Evolutionary conservation across 2,888 invertebrate genomes (phyloP).

Genomic region (Lottia gigantea): DNA sequence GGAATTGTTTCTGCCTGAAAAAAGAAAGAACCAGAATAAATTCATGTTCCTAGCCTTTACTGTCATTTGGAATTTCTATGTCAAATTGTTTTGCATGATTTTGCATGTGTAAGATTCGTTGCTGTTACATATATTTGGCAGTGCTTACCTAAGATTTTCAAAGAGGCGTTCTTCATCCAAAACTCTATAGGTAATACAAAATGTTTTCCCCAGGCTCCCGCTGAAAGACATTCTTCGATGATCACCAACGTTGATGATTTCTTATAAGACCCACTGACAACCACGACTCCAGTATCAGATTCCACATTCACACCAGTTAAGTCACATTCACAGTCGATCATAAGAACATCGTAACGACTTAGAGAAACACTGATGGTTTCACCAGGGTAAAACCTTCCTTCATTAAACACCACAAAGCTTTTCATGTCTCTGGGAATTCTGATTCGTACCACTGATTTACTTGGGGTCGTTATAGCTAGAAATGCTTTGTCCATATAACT

Average conservation of each 20-base stretch:
- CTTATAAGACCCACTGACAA: neutral
- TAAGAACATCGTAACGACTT: neutral
- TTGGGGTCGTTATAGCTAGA: neutral
- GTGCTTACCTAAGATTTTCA: neutral
- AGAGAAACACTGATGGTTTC: neutral
- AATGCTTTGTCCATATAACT: neutral
- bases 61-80: no score
- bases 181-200: neutral
- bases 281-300: neutral
- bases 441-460: neutral
- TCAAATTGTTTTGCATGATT: no score
- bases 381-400: neutral
- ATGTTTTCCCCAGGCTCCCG: neutral
- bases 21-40: no score
- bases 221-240: neutral
- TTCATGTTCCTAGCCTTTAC: no score
- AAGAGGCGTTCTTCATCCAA: neutral
- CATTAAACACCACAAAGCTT: neutral
- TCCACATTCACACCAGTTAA: neutral
- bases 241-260: neutral
- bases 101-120: no score
- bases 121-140: no score
- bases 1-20: neutral
- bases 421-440: neutral
- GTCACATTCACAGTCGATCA: neutral